Evolutionary conservation across 2,888 invertebrate species (phyloP).

Genomic region (Hofmannophila pseudospretella): DNA sequence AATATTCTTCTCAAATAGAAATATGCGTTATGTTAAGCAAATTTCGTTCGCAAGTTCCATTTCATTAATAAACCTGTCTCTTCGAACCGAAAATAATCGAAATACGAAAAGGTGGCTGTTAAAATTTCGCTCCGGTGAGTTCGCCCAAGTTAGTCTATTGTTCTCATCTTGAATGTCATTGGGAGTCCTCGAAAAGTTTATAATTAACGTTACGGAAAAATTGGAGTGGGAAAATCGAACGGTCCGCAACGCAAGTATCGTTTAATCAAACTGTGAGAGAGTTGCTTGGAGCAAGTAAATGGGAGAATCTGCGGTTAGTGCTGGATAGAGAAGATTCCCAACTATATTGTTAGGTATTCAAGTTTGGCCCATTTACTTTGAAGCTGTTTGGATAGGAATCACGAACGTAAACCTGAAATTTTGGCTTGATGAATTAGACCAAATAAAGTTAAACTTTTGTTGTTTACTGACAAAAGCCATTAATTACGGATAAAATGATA

Average conservation of each 20-base stretch:
- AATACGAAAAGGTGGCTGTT: slow-evolving; percentile 15
- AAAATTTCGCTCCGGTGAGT: slow-evolving; percentile 20
- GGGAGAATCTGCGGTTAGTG: slow-evolving; percentile 2
- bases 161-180: slow-evolving; percentile 36
- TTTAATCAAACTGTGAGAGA: slow-evolving; percentile 46
- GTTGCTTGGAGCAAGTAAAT: slow-evolving; percentile 22
- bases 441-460: no score
- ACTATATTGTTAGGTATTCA: no score
- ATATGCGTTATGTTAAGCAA: not conserved
- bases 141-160: slow-evolving; percentile 39
- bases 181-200: slow-evolving; percentile 45
- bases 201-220: slow-evolving; percentile 56
- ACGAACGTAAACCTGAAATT: no score
- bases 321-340: no score
- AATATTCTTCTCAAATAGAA: not conserved
- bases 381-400: no score
- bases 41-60: not conserved
- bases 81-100: slow-evolving; percentile 3
- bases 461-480: no score
- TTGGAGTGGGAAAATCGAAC: slow-evolving; percentile 39
- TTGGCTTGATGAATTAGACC: no score
- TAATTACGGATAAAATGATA: no score
- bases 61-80: not conserved
- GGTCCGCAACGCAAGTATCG: slow-evolving; percentile 28
- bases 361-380: no score